These are phyloP conservation scores for Tachycineta bicolor DNA, from an alignment of 2,113 vertebrate genomes.

Conservation along the genomic window DNA sequence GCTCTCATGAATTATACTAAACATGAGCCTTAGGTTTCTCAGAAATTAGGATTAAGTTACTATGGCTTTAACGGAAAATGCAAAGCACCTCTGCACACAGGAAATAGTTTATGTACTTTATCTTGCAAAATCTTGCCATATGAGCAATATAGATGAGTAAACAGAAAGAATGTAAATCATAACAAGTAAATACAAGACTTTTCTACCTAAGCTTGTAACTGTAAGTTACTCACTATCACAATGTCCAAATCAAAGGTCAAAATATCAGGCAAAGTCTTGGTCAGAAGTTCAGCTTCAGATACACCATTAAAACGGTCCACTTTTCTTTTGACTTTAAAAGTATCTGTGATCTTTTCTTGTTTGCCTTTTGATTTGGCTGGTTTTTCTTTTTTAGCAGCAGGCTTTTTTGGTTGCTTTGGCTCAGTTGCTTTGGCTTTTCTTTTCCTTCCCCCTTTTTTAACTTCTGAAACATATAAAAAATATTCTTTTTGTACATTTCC, in stretches of 20 bases:
- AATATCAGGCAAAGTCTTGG: constrained; percentile 95
- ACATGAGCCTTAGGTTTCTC: not conserved
- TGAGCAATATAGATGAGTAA: not conserved
- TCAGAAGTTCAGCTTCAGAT: constrained; percentile 94
- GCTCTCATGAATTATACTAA: not conserved
- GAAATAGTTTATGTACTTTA: not conserved
- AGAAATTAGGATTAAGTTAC: not conserved
- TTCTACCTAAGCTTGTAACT: not conserved
- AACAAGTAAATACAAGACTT: not conserved
- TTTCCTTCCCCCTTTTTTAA: constrained; percentile 81
- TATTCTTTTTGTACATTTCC: not conserved
- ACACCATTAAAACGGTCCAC: constrained; percentile 96
- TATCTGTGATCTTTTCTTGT: constrained; percentile 96
- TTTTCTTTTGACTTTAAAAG: constrained; percentile 97
- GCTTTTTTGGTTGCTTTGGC: constrained; percentile 73
- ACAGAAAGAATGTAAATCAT: not conserved
- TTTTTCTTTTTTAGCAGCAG: constrained; percentile 69
- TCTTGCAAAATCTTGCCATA: constrained; percentile 10
- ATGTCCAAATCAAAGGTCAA: constrained; percentile 95
- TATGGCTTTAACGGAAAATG: not conserved
- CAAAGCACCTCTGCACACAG: not conserved
- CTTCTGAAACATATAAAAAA: constrained; percentile 72
- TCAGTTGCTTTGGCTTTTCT: constrained; percentile 80
- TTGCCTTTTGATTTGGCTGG: constrained; percentile 82
- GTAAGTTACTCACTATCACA: constrained; percentile 88